Evolutionary conservation across 2,113 vertebrate genomes (phyloP), one percentile per base, ranked within the genome.

Genomic region (Thamnaconus septentrionalis): DNA sequence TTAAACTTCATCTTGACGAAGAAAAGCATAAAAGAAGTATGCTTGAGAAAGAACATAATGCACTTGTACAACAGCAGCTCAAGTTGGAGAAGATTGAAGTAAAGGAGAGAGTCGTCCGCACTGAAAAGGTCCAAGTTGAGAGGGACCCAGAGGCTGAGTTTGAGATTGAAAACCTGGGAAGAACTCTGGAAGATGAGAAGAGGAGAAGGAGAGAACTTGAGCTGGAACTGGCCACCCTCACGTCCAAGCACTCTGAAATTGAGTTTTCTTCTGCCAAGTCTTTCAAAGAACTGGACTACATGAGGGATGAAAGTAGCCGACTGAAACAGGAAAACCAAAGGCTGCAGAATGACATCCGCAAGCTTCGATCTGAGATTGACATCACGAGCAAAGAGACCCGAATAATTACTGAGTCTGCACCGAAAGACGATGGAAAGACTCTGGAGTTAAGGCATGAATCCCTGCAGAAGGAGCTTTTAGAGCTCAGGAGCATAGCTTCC

Each of bases 261-360:
- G 96, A 98, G 73, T 98, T 99, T 88, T 91, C 86, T 4, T 96
- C 96, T 81, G 97, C 94, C n/a, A 98, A 98, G 82, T 95, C 95
- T 0, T 91, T 91, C 41, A 98, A 97, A 80, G 96, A 98, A 12
- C 80, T 98, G 41, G 94, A 96, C 69, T 93, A 96, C 75, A 71
- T 99, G 48, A 92, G 95, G n/a, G 96, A 98, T 7, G 96, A 99
- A 79, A 97, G 95, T 60, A 92, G 84, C 84, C 94, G 90, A n/a
- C 66, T 98, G 6, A 94, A 96, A 83, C 92, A 95, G 18, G 97
- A 99, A 85, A 94, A 95, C 74, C 95, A 97, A 57, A 93, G 93
- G 56, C 89, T 98, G 47, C 91, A 95, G 68, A 92, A 95, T 45
- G 96, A 98, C 78, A 93, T 94, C 43, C 92, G 93, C 41, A 93